Evolutionary conservation across 30 jellyfish, hydroid and myxozoan genomes (phyloP).

Genomic region (Turritopsis rubra): DNA sequence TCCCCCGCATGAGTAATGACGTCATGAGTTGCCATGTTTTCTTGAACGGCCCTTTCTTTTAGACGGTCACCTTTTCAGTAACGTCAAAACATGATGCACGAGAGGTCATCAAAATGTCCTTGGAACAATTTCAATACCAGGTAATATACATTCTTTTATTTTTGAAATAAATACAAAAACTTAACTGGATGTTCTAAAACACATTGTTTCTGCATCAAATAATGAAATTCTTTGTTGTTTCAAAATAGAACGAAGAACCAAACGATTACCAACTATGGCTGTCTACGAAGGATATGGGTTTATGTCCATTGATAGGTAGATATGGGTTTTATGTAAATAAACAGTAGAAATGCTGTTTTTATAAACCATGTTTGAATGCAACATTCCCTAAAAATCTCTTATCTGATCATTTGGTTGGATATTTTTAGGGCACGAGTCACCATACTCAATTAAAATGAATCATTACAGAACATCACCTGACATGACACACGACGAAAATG

Average conservation of each 20-base stretch:
- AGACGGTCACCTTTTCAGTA: conserved; percentile 80
- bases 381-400: background rate
- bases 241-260: conserved; percentile 67
- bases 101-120: conserved; percentile 75
- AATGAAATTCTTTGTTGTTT: background rate
- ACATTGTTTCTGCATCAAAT: background rate
- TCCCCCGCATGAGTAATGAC: no score
- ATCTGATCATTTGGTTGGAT: background rate
- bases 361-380: no score
- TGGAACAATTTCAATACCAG: conserved; percentile 75
- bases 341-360: no score
- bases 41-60: background rate
- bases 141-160: conserved; percentile 23
- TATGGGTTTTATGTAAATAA: background rate
- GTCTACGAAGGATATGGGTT: conserved; percentile 76
- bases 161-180: background rate
- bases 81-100: conserved; percentile 72
- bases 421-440: conserved; percentile 84
- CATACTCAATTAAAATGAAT: conserved; percentile 84
- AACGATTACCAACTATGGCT: conserved; percentile 89
- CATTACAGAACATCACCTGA: conserved; percentile 53
- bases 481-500: conserved; percentile 24
- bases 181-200: background rate
- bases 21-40: background rate
- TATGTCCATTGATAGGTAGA: conserved; percentile 86